Evolutionary conservation across 2,888 invertebrate genomes (phyloP).

Genomic region (Rhagophthalmus giganteus): DNA sequence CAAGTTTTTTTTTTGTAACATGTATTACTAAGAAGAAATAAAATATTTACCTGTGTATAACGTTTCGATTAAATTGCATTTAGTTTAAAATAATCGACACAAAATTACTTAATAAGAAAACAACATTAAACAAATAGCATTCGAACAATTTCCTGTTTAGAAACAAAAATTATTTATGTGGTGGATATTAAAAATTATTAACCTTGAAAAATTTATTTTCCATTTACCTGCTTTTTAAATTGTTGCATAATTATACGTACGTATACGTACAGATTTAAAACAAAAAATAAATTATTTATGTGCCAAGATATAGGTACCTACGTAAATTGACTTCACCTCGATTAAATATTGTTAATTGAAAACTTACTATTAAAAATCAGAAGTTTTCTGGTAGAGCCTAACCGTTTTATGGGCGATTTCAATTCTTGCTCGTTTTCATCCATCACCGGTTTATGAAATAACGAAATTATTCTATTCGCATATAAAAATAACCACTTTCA

Average conservation of each 20-base stretch:
- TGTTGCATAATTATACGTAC: not conserved
- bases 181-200: too few species aligned
- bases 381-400: slow-evolving; percentile 79
- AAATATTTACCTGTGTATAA: too few species aligned
- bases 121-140: too few species aligned
- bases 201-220: not conserved
- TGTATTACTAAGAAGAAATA: too few species aligned
- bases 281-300: too few species aligned
- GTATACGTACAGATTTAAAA: too few species aligned
- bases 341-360: not conserved
- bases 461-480: slow-evolving; percentile 15
- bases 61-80: too few species aligned
- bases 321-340: not conserved
- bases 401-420: slow-evolving; percentile 77
- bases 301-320: not conserved
- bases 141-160: too few species aligned
- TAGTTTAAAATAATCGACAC: too few species aligned
- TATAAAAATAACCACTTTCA: slow-evolving; percentile 40
- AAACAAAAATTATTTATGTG: too few species aligned
- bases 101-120: not conserved
- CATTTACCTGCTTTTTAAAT: not conserved
- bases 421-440: slow-evolving; percentile 77
- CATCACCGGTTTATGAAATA: slow-evolving; percentile 51
- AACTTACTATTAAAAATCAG: slow-evolving; percentile 78
- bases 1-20: not conserved